Evolutionary conservation across 1,140 invertebrate species (phyloP).

Genomic region (Achatina immaculata): DNA sequence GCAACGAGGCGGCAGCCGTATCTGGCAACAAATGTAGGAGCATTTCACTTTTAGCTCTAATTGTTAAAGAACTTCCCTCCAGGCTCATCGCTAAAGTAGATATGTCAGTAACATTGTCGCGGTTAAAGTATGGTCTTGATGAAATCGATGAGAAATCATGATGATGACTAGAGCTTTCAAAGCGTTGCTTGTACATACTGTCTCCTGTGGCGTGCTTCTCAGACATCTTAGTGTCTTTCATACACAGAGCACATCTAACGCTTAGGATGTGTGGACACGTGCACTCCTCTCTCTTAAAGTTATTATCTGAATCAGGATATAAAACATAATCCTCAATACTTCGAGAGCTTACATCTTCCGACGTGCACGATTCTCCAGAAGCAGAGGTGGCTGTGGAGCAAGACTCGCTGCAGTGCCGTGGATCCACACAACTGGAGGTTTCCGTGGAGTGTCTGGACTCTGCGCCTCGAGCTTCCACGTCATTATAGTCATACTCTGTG

Average conservation of each 20-base stretch:
- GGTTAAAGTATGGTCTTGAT: too few relatives aligned
- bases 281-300: not conserved
- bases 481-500: slow-evolving; percentile 4
- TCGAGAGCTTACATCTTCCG: not conserved
- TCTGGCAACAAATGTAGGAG: too few relatives aligned
- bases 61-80: too few relatives aligned
- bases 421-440: not conserved
- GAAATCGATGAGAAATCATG: too few relatives aligned
- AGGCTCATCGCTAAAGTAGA: too few relatives aligned
- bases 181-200: not conserved
- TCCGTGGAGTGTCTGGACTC: not conserved
- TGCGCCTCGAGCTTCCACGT: not conserved
- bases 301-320: not conserved
- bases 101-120: too few relatives aligned
- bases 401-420: not conserved
- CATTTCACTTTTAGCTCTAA: slow-evolving; percentile 14
- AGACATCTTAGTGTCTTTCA: not conserved
- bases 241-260: not conserved
- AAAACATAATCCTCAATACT: not conserved
- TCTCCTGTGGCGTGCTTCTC: not conserved
- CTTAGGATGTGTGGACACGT: not conserved
- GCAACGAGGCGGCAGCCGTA: too few relatives aligned
- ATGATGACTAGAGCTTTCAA: not conserved
- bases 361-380: not conserved
- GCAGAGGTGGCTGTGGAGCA: not conserved